Evolutionary conservation across 1,140 invertebrate genomes (phyloP).

Genomic region (Bilobella aurantiaca): DNA sequence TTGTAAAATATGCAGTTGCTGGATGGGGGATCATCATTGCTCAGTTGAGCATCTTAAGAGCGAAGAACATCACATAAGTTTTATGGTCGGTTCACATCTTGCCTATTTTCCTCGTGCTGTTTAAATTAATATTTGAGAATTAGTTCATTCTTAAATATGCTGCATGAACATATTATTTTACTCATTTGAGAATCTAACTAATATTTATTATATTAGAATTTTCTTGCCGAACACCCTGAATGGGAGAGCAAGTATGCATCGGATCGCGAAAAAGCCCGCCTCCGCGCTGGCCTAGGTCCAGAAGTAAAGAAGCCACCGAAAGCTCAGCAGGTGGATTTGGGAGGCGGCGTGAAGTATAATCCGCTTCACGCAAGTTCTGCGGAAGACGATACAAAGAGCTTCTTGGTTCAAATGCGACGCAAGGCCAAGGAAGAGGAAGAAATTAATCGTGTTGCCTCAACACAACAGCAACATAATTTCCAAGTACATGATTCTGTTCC

Average conservation of each 20-base stretch:
- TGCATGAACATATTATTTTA: no score
- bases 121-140: no score
- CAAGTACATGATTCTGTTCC: constrained; percentile 40
- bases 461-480: neutral
- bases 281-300: constrained; percentile 37
- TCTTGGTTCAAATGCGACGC: constrained; percentile 57
- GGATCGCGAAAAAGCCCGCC: constrained; percentile 59
- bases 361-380: constrained; percentile 20
- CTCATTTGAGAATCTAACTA: neutral
- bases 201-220: constrained; percentile 47
- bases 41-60: constrained; percentile 72
- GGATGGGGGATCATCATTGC: constrained; percentile 77
- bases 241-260: constrained; percentile 75
- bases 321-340: constrained; percentile 1
- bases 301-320: constrained; percentile 6
- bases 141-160: no score
- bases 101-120: no score
- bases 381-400: constrained; percentile 48
- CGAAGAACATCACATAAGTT: constrained; percentile 61
- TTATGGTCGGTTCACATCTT: constrained; percentile 51
- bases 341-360: constrained; percentile 12
- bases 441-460: neutral
- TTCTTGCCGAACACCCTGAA: constrained; percentile 65
- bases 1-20: constrained; percentile 70
- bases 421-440: constrained; percentile 41